Base-by-base conservation (phyloP, 2,113 vertebrate genomes). In the Scalopus aquaticus region DNA sequence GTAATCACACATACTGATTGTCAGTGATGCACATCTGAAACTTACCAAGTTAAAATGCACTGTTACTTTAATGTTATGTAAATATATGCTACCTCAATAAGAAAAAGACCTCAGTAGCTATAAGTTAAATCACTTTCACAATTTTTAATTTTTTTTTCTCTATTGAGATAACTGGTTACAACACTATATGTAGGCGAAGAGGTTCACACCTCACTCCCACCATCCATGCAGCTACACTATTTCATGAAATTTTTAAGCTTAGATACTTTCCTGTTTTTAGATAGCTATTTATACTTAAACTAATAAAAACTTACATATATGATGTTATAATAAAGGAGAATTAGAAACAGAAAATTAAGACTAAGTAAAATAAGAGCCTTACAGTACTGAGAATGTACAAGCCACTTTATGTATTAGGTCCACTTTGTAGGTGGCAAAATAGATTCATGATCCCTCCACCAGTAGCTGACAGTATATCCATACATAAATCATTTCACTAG, bases 311-410 rank as follows among this genome's bases (percentile, higher is more conserved):
- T 58, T n/a, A 17, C 49, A 77, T 46, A n/a, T 2, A 46, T 42
- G 9, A 67, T 69, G 56, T 49, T 44, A 51, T 26, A 74, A 77
- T 74, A 28, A 64, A 54, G 9, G 39, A 58, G 42, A 88, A 88
- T 76, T 56, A 26, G 37, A 91, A 84, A 26, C 35, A 39, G 5
- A 81, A 82, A 82, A 73, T 91, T 80, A 92, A 56, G 88, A 67
- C 17, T 46, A 32, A 90, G 5, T 82, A 87, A 82, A 95, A 42
- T 49, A 90, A 72, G 17, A 30, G 62, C 56, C 24, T 51, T 79
- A 83, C n/a, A 58, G 26, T 32, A 37, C 7, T 79, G 24, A 78
- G 44, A 85, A 44, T 74, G 58, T 81, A 13, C 39, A 11, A 51
- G 5, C 15, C 24, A 42, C 30, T 76, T 87, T 86, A 32, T 51